Evolutionary conservation across 2,888 invertebrate genomes (phyloP).

Genomic region (Octodonta nipae): DNA sequence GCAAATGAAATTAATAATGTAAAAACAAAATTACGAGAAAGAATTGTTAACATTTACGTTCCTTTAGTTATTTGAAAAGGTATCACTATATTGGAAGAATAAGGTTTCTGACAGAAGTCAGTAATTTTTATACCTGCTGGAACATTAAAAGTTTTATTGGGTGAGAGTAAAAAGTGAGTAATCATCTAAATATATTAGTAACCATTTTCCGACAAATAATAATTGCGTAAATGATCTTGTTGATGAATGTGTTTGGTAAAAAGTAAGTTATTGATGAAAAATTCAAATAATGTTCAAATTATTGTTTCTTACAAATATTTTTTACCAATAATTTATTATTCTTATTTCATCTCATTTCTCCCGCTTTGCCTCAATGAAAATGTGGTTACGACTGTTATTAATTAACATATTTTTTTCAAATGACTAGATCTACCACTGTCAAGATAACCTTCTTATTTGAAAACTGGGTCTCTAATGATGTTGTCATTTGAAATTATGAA

Average conservation of each 20-base stretch:
- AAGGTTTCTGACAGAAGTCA: slow-evolving; percentile 1
- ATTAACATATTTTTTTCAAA: too few relatives aligned
- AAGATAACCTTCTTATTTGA: too few relatives aligned
- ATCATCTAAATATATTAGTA: slow-evolving; percentile 5
- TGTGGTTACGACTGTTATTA: too few relatives aligned
- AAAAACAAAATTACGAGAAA: slow-evolving; percentile 5
- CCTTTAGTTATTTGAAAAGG: slow-evolving; percentile 4
- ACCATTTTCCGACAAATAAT: slow-evolving; percentile 5
- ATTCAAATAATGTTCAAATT: not conserved
- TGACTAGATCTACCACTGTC: too few relatives aligned
- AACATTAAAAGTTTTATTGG: slow-evolving; percentile 3
- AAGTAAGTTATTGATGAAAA: slow-evolving; percentile 1
- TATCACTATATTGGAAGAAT: slow-evolving; percentile 4
- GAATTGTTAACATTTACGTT: slow-evolving; percentile 4
- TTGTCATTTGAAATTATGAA: too few relatives aligned
- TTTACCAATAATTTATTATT: too few relatives aligned
- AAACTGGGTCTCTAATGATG: too few relatives aligned
- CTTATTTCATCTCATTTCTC: too few relatives aligned
- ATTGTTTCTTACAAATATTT: not conserved
- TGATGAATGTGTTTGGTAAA: not conserved
- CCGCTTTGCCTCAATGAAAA: too few relatives aligned
- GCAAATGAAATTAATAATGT: slow-evolving; percentile 5
- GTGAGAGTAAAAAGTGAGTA: slow-evolving; percentile 3
- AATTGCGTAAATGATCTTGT: slow-evolving; percentile 4
- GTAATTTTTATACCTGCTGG: not conserved